These are phyloP conservation scores for Dysmachus trigonus DNA, from an alignment of 2,888 invertebrate species.

Conservation along the genomic window DNA sequence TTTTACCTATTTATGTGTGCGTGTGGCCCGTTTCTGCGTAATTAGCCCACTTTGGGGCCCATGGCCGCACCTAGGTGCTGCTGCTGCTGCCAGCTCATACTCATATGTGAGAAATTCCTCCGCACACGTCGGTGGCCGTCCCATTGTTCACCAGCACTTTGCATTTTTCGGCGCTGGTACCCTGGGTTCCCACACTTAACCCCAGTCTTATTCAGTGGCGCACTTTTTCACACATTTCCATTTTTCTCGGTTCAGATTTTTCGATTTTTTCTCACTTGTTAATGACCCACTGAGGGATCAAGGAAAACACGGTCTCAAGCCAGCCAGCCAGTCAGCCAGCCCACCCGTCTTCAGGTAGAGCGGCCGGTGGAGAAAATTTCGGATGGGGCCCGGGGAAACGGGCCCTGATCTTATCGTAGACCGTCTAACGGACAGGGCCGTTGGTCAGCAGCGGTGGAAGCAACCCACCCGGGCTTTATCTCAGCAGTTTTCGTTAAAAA, in stretches of 20 bases:
- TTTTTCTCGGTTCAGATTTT: slow-evolving; percentile 44
- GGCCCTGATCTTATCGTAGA: slow-evolving; percentile 29
- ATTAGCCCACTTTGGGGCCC: background rate
- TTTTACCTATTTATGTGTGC: background rate
- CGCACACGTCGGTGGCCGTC: background rate
- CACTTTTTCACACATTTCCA: slow-evolving; percentile 42
- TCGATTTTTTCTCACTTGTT: slow-evolving; percentile 43
- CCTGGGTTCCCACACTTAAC: slow-evolving; percentile 47
- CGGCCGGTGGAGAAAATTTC: background rate
- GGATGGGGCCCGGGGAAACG: background rate
- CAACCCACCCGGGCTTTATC: slow-evolving; percentile 8
- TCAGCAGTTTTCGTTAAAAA: background rate
- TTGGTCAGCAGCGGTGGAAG: background rate
- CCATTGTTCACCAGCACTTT: slow-evolving; percentile 3
- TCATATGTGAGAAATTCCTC: slow-evolving; percentile 49
- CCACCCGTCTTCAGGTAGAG: background rate
- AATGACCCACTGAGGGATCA: slow-evolving; percentile 49
- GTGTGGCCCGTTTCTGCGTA: background rate
- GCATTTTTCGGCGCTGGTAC: slow-evolving; percentile 26
- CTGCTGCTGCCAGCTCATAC: slow-evolving; percentile 5
- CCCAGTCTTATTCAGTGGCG: slow-evolving; percentile 37
- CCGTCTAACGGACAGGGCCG: slow-evolving; percentile 23
- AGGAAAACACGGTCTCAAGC: slow-evolving; percentile 31
- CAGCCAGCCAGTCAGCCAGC: background rate
- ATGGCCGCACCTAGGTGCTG: background rate